These are phyloP conservation scores for Idaea aversata DNA, from an alignment of 2,888 invertebrate genomes.

Conservation along the genomic window DNA sequence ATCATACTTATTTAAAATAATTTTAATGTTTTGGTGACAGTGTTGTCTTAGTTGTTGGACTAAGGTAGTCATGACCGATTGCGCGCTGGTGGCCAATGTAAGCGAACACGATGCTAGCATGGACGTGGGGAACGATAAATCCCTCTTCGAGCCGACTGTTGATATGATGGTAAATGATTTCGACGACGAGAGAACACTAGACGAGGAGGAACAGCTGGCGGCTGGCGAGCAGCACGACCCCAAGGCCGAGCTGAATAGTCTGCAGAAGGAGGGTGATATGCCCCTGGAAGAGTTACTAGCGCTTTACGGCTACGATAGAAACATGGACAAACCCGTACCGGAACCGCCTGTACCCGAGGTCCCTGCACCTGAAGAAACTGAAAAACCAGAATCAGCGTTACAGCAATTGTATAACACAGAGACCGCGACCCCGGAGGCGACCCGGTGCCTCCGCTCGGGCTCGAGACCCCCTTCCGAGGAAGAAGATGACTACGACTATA, in stretches of 20 bases:
- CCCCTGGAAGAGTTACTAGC: constrained; percentile 95
- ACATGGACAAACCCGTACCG: constrained; percentile 62
- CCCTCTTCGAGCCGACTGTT: constrained; percentile 93
- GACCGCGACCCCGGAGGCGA: constrained; percentile 64
- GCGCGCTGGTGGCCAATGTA: constrained; percentile 77
- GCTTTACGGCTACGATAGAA: constrained; percentile 88
- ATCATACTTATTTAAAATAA: constrained; percentile 37
- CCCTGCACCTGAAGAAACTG: constrained; percentile 60
- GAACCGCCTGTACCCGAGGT: constrained; percentile 59
- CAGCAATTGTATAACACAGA: constrained; percentile 64
- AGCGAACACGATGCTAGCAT: constrained; percentile 79
- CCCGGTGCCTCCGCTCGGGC: constrained; percentile 78
- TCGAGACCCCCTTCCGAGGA: constrained; percentile 90
- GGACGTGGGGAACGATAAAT: constrained; percentile 78
- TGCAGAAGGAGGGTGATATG: constrained; percentile 97
- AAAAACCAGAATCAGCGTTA: constrained; percentile 73
- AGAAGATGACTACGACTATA: constrained; percentile 90
- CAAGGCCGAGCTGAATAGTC: constrained; percentile 91
- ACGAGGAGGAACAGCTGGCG: constrained; percentile 97
- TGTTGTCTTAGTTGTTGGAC: constrained; percentile 47
- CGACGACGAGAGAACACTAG: constrained; percentile 97
- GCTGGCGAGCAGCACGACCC: constrained; percentile 92
- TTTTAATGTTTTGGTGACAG: constrained; percentile 59
- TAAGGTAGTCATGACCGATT: constrained; percentile 77
- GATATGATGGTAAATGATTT: constrained; percentile 99